Evolutionary conservation across 2,797 vertebrate genomes (phyloP), one percentile per base, ranked within the genome.

Genomic region (Microcaecilia unicolor): DNA sequence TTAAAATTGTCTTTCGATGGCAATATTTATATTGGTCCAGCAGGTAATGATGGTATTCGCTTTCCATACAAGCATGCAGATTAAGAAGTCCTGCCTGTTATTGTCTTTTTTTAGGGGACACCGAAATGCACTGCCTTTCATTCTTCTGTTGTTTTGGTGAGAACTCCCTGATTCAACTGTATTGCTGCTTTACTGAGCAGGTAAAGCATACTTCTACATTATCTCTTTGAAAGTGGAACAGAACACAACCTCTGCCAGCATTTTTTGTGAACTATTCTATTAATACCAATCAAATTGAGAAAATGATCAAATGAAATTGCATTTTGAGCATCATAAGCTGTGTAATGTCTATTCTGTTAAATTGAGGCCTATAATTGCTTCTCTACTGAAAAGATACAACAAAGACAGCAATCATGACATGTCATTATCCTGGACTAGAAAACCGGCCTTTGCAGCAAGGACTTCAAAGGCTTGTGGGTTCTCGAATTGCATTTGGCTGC

Each of bases 401-500:
- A 98, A 97, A 97, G 93, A 83, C 90, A 78, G 74, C 93, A 90
- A 96, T 98, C 90, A 91, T 76, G 70, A 82, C 83, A 70, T 78
- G 92, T 90, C 82, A 89, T 92, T 95, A 93, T 94, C 89, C 87
- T 78, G 73, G 89, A 89, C 88, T 84, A 62, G 84, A 81, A 92
- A 93, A 95, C 89, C 90, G 90, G 89, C 92, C 89, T 90, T 85
- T 85, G 72, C 89, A 77, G 87, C 79, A 84, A 89, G 71, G 85
- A 98, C 95, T 93, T 99, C 95, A 99, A 99, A 99, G 94, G 73
- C 76, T 83, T 57, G 65, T 73, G 82, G n/a, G 81, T 87, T 93
- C 89, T 93, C 93, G 74, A 96, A 97, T 97, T 96, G 94, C 93
- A 97, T 98, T 98, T 93, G 93, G 90, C 88, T 84, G 89, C 92